Conservation (phyloP, 2,797 vertebrate genomes). For the Rhinoraja longicauda region DNA sequence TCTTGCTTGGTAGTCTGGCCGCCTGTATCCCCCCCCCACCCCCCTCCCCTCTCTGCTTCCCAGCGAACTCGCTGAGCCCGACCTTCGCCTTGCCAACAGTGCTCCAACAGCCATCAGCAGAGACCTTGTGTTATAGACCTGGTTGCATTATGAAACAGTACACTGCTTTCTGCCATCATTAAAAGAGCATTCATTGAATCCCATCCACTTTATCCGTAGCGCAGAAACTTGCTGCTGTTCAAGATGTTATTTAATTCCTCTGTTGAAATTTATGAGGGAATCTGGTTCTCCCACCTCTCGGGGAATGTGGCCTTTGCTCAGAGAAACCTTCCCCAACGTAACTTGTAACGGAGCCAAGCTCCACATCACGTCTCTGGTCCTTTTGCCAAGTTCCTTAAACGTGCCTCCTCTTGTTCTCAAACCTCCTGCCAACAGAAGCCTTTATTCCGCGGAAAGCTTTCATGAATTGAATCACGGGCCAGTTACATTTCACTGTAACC, state of each 20-base stretch:
- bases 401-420: too few species aligned
- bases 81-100: neutral
- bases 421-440: too few species aligned
- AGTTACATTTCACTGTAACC: neutral
- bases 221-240: neutral
- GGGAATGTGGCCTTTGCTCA: neutral
- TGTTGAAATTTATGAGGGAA: neutral
- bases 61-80: neutral
- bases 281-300: neutral
- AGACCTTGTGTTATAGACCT: neutral
- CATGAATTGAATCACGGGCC: neutral
- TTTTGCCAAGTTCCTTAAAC: neutral
- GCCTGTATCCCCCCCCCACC: neutral
- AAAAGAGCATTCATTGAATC: neutral
- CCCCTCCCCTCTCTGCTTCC: neutral
- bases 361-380: neutral
- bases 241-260: neutral
- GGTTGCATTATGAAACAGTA: neutral
- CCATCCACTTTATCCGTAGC: neutral
- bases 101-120: neutral
- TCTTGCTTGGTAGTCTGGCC: neutral
- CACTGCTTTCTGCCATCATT: too few species aligned
- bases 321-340: neutral
- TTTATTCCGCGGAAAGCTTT: too few species aligned
- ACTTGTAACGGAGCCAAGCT: neutral